Evolutionary conservation across 1,140 invertebrate species (phyloP).

Genomic region (Eueides isabella): DNA sequence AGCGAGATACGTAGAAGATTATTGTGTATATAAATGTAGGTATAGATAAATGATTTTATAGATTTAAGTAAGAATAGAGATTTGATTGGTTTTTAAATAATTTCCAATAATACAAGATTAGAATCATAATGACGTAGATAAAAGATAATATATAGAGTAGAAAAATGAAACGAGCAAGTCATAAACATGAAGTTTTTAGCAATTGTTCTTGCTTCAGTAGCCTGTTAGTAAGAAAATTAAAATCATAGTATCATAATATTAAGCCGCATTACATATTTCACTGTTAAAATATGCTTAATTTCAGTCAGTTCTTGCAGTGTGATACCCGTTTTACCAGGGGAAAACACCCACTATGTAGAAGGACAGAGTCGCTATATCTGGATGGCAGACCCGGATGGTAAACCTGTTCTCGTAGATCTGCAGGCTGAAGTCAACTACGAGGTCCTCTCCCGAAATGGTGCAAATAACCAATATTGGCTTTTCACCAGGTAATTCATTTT

Average conservation of each 20-base stretch:
- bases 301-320: slow-evolving; percentile 50
- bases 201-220: slow-evolving; percentile 25
- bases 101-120: neutral
- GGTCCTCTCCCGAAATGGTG: slow-evolving; percentile 49
- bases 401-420: slow-evolving; percentile 57
- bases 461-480: slow-evolving; percentile 61
- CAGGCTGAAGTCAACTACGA: slow-evolving; percentile 46
- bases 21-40: too few species aligned
- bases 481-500: slow-evolving; percentile 56
- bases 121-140: neutral
- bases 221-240: slow-evolving; percentile 29
- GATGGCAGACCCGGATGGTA: slow-evolving; percentile 61
- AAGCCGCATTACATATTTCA: too few species aligned
- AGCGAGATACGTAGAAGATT: too few species aligned
- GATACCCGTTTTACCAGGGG: slow-evolving; percentile 51
- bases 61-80: too few species aligned
- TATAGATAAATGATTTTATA: too few species aligned
- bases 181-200: slow-evolving; percentile 30
- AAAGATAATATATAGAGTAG: neutral
- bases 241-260: neutral
- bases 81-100: neutral
- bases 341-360: slow-evolving; percentile 69
- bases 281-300: neutral
- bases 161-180: neutral
- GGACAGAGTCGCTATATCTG: slow-evolving; percentile 65